Conservation (phyloP, 1,140 invertebrate genomes). For the Pristionchus pacificus region DNA sequence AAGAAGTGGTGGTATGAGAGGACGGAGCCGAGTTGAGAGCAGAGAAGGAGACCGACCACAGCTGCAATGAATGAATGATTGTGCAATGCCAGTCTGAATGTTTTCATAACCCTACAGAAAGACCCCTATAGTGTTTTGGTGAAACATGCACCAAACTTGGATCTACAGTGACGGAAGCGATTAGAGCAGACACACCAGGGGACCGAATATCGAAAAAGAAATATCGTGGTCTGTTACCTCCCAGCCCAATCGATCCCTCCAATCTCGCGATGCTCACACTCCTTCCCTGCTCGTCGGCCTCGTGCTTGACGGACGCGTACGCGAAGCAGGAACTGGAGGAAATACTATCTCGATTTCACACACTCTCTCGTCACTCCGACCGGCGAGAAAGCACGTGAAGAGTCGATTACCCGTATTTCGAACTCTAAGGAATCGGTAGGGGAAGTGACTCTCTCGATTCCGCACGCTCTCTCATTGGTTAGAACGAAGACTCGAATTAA, state of each 20-base stretch:
- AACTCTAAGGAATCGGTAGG: too few relatives aligned
- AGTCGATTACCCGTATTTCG: too few relatives aligned
- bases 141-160: too few relatives aligned
- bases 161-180: too few relatives aligned
- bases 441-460: too few relatives aligned
- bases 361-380: background rate
- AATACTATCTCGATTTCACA: background rate
- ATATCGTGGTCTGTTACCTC: background rate
- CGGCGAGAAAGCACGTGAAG: too few relatives aligned
- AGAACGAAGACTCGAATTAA: too few relatives aligned
- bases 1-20: background rate
- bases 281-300: background rate
- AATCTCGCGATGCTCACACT: background rate
- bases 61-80: background rate
- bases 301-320: background rate
- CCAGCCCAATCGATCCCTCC: background rate
- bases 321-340: background rate
- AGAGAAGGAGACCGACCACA: slow-evolving; percentile 3
- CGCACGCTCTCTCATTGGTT: too few relatives aligned
- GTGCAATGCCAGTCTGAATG: background rate
- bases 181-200: too few relatives aligned
- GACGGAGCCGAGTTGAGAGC: background rate
- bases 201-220: background rate
- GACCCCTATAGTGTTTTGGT: too few relatives aligned
- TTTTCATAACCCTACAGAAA: too few relatives aligned